phyloP scores from a whole-genome alignment of 2,797 vertebrate genomes.

The Silurus lanzhouensis region DNA sequence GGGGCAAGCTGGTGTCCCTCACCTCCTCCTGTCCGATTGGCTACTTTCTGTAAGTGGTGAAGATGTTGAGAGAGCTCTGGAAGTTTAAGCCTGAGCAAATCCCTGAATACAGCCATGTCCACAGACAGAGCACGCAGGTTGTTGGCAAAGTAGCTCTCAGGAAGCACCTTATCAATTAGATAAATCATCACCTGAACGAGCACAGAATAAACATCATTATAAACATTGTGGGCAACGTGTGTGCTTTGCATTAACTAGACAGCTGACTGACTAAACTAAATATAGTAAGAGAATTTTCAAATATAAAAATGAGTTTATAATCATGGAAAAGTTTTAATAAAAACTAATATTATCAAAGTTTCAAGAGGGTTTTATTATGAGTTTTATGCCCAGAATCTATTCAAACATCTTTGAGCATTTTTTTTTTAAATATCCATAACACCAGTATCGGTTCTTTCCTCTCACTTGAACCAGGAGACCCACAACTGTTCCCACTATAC shows the following conservation, averaged over 20 bases:
- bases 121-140: conserved; percentile 94
- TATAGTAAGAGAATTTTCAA: background rate
- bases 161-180: conserved; percentile 97
- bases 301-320: background rate
- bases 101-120: conserved; percentile 99
- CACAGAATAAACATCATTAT: conserved; percentile 11
- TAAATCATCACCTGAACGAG: conserved; percentile 94
- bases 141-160: conserved; percentile 98
- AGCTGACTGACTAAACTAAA: background rate
- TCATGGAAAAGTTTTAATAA: background rate
- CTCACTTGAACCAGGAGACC: too few relatives aligned
- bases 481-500: too few relatives aligned
- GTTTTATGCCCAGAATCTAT: background rate
- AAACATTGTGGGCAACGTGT: background rate
- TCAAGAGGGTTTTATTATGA: background rate
- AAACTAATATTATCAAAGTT: too few relatives aligned
- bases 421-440: background rate
- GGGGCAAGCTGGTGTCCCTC: conserved; percentile 13
- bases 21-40: conserved; percentile 94
- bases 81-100: conserved; percentile 90
- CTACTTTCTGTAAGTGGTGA: conserved; percentile 88
- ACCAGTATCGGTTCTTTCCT: too few relatives aligned
- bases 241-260: background rate
- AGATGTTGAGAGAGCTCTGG: conserved; percentile 93
- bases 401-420: background rate